Conservation (phyloP, 2,113 vertebrate species). For the Otus sunia region DNA sequence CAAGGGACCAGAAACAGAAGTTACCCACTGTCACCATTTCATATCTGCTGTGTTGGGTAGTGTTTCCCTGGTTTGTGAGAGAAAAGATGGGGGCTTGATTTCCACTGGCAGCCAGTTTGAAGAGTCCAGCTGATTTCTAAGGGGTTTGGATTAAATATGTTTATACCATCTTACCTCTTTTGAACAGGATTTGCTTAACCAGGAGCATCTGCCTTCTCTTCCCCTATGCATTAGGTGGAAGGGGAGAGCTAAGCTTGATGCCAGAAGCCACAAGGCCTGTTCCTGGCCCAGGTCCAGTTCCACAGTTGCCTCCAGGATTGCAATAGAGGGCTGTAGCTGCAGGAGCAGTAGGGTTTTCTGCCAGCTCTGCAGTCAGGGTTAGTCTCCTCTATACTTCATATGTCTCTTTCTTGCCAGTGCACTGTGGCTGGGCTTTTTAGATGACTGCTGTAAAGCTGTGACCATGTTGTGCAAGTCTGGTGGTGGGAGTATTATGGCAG, state of each 20-base stretch:
- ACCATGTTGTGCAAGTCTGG: accelerated
- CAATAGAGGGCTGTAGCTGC: background rate
- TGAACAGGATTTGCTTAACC: background rate
- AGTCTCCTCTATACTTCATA: background rate
- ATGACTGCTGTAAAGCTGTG: background rate
- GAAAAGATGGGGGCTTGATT: background rate
- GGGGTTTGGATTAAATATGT: background rate
- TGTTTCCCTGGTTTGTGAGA: background rate
- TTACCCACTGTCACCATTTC: background rate
- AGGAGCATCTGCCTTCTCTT: background rate
- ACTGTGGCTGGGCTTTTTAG: background rate
- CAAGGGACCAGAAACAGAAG: background rate
- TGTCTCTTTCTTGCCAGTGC: background rate
- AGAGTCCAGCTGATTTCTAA: background rate
- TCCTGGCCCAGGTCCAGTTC: background rate
- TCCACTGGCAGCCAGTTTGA: background rate
- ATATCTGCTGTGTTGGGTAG: background rate
- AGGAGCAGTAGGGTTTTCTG: background rate
- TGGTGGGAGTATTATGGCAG: background rate
- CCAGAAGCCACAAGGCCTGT: background rate
- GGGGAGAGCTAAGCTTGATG: background rate
- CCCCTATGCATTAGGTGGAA: background rate
- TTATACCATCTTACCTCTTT: background rate
- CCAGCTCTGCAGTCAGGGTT: accelerated
- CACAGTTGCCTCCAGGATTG: too few species aligned